phyloP scores from a whole-genome alignment of 1,140 invertebrate species.

The Ericerus pela region DNA sequence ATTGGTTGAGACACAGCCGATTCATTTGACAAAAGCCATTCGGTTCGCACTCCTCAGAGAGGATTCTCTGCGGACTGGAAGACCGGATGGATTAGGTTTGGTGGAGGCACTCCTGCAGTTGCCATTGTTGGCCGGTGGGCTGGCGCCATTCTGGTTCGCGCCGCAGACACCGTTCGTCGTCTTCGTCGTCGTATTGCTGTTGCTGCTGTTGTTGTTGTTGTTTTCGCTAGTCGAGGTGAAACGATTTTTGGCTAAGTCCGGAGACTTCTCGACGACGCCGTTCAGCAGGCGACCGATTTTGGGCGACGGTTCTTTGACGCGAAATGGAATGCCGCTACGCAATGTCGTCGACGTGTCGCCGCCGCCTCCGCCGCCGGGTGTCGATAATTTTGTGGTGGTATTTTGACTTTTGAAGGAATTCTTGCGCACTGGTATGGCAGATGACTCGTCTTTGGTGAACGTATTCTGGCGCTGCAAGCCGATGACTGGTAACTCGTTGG shows the following conservation, averaged over 20 bases:
- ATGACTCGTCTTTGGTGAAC: conserved; percentile 3
- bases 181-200: neutral
- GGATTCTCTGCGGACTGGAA: neutral
- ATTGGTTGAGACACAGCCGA: no score
- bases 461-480: conserved; percentile 1
- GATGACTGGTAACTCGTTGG: neutral
- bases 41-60: no score
- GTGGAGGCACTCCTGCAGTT: no score
- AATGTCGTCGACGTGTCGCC: neutral
- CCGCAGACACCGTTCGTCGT: no score
- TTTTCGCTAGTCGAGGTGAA: conserved; percentile 1
- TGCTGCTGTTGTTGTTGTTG: neutral
- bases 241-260: conserved; percentile 3
- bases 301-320: neutral
- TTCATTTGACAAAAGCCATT: no score
- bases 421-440: neutral
- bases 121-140: neutral
- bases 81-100: no score
- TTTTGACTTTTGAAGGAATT: neutral
- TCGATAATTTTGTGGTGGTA: no score
- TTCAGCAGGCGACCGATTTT: neutral
- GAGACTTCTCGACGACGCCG: neutral
- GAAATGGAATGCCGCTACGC: neutral
- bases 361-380: no score
- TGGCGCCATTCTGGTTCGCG: no score